Evolutionary conservation across 2,797 vertebrate genomes (phyloP).

Genomic region (Sebastiscus tertius): DNA sequence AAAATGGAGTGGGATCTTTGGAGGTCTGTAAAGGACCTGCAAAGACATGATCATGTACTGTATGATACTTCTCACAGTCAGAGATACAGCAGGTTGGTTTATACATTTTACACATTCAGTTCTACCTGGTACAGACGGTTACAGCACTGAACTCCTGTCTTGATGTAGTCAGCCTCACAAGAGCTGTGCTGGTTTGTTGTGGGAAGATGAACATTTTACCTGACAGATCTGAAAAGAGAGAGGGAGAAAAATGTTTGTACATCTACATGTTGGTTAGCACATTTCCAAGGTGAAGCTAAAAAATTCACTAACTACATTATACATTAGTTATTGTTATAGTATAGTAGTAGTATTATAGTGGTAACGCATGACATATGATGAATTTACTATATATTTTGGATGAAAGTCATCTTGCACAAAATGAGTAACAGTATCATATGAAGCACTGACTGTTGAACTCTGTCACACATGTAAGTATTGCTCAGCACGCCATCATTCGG

Average conservation of each 20-base stretch:
- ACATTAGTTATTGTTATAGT: not conserved
- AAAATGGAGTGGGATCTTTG: slow-evolving; percentile 45
- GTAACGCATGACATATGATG: not conserved
- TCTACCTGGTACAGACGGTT: slow-evolving; percentile 61
- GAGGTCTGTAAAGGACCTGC: slow-evolving; percentile 61
- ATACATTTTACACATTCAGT: not conserved
- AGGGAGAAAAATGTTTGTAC: not conserved
- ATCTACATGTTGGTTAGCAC: no score
- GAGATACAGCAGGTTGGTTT: not conserved
- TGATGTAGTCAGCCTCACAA: slow-evolving; percentile 41
- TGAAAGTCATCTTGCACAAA: not conserved
- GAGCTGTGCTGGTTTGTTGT: slow-evolving; percentile 7
- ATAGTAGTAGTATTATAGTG: not conserved
- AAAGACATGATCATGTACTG: not conserved
- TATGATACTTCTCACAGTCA: not conserved
- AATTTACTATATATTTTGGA: not conserved
- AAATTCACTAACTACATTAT: not conserved
- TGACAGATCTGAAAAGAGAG: slow-evolving; percentile 47
- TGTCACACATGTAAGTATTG: not conserved
- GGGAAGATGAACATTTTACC: slow-evolving; percentile 71
- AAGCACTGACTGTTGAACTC: not conserved
- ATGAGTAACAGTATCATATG: not conserved
- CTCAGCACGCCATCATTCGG: not conserved
- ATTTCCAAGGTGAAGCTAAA: not conserved
- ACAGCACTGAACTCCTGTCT: slow-evolving; percentile 44